Percentiles rank a stretch among this genome's conserved stretches.
phyloP scores from a whole-genome alignment of 2,797 vertebrate species.

The Otolemur crassicaudatus region DNA sequence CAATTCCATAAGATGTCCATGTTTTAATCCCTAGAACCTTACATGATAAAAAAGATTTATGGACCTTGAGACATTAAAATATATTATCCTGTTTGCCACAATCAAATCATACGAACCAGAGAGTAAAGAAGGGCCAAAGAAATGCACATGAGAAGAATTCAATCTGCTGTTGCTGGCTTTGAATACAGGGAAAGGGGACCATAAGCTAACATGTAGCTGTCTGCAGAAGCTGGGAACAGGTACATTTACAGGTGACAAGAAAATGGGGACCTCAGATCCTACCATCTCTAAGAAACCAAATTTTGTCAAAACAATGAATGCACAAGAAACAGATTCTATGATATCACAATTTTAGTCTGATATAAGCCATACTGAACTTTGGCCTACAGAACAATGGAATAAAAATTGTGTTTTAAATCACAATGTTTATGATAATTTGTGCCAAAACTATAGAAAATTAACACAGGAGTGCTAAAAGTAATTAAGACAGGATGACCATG shows the following conservation, averaged over 20 bases:
- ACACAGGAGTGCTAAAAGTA: background rate
- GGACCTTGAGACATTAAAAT: background rate
- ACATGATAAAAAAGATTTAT: background rate
- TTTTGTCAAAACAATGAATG: background rate
- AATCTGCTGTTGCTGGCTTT: background rate
- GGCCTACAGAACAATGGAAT: background rate
- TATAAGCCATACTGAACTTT: background rate
- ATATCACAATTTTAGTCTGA: background rate
- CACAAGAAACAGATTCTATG: background rate
- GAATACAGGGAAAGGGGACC: background rate
- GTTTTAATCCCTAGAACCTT: background rate
- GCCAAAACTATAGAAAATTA: slow-evolving; percentile 6
- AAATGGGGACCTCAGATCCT: background rate
- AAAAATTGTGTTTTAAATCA: background rate
- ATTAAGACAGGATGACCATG: background rate
- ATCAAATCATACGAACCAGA: background rate
- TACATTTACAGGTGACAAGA: background rate
- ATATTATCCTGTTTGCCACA: background rate
- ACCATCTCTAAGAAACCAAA: background rate
- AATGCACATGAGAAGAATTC: background rate
- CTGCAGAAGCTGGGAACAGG: background rate
- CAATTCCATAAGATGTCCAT: background rate
- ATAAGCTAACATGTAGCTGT: background rate
- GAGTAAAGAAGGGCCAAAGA: background rate
- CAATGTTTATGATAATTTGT: background rate